Conservation (phyloP, 2,113 vertebrate genomes). For the Micromys minutus region DNA sequence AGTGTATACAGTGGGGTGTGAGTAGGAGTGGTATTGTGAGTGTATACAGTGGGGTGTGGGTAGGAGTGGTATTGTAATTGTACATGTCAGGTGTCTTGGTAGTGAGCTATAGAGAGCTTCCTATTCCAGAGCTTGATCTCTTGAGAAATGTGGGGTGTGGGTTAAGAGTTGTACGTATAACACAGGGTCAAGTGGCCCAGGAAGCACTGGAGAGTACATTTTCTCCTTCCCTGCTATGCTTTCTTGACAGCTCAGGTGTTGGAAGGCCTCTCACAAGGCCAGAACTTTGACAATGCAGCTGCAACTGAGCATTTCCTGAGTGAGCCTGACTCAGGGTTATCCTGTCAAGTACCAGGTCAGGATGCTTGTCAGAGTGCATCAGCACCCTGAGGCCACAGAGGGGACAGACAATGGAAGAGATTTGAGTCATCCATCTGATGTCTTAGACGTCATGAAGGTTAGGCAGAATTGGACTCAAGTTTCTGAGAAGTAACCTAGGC, state of each 20-base stretch:
- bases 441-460: not conserved
- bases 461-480: not conserved
- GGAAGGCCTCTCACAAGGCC: not conserved
- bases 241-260: not conserved
- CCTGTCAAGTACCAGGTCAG: not conserved
- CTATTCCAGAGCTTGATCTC: not conserved
- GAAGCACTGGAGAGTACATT: not conserved
- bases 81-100: no score
- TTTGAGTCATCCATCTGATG: not conserved
- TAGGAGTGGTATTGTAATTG: not conserved
- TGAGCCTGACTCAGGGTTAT: not conserved
- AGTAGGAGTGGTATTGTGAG: no score
- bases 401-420: not conserved
- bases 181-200: not conserved
- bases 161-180: not conserved
- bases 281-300: not conserved
- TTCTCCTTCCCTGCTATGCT: no score
- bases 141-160: not conserved
- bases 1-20: not conserved
- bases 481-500: slow-evolving; percentile 1
- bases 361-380: not conserved
- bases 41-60: no score
- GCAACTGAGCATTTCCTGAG: no score
- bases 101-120: slow-evolving; percentile 4
- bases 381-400: not conserved